phyloP scores from a whole-genome alignment of 2,797 vertebrate genomes.

The Acanthis flammea region DNA sequence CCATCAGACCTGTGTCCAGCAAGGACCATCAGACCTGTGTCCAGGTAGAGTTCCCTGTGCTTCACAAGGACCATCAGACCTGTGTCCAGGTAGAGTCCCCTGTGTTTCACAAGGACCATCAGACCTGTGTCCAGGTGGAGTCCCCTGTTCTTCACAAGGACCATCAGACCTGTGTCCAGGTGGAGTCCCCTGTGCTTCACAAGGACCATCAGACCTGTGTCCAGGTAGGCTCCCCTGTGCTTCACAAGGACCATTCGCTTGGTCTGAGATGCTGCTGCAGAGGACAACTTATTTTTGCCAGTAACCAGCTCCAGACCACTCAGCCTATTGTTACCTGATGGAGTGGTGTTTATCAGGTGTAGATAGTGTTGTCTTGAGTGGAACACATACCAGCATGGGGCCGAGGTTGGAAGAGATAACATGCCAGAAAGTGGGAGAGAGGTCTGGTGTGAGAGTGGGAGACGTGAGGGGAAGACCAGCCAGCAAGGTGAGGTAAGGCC shows the following conservation, averaged over 20 bases:
- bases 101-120: background rate
- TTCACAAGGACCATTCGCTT: background rate
- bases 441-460: fast-evolving
- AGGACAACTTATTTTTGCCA: background rate
- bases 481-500: background rate
- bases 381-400: background rate
- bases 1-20: background rate
- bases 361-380: fast-evolving
- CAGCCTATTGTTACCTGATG: background rate
- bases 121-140: background rate
- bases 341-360: background rate
- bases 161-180: background rate
- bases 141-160: background rate
- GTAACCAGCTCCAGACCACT: background rate
- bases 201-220: background rate
- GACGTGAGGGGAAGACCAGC: background rate
- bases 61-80: background rate
- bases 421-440: background rate
- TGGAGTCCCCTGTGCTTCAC: background rate
- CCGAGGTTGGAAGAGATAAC: fast-evolving
- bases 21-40: background rate
- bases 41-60: background rate
- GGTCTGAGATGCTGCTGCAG: background rate
- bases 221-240: background rate
- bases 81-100: background rate